Base-by-base conservation (phyloP, 1,140 invertebrate species). In the Halyomorpha halys region DNA sequence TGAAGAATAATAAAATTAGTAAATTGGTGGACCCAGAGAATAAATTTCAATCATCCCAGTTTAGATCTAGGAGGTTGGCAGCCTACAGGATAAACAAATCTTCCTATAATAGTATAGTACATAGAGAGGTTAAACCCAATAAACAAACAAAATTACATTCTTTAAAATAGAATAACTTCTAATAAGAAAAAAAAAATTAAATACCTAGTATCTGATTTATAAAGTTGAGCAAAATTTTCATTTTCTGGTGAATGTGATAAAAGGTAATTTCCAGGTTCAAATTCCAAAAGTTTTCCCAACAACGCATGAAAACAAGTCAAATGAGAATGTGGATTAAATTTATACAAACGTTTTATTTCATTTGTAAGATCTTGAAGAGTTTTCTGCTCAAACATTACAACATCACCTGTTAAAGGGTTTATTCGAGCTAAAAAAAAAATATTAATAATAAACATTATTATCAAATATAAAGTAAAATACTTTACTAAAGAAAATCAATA, bases 351-450 rank as follows among this genome's bases (percentile, higher is more conserved):
- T 39, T 59, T 19, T 3, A 21, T 18, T 25, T 64, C 63, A 11
- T 11, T n/a, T 9, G 51, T 44, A 16, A 64, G 25, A 16, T 59
- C 27, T 16, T 21, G 30, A 39, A 56, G 21, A 2, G 4, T 64
- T 49, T 53, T 39, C n/a, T 18, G 23, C n/a, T 64, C 63, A 56
- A 27, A 44, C 63, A 64, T 64, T 59, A 64, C 34, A 21, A 64
- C n/a, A 14, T 56, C 63, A 15, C 63, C 63, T 59, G 47, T 27
- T 13, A 45, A n/a, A n/a, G 63, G 63, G 27, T 64, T 39, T 15
- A 64, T 13, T 27, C 63, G 23, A 19, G 44, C 63, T 64, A 39
- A 15, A 64, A 59, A 23, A 59, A 15, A 63, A 5, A 27, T 21
- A 51, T 13, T 6, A n/a, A 53, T 19, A 21, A 53, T 9, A 16